A percentile compares a stretch with the other conserved stretches of the same genome.
These are phyloP conservation scores for Dysmachus trigonus DNA, from an alignment of 2,888 invertebrate species.

Conservation along the genomic window DNA sequence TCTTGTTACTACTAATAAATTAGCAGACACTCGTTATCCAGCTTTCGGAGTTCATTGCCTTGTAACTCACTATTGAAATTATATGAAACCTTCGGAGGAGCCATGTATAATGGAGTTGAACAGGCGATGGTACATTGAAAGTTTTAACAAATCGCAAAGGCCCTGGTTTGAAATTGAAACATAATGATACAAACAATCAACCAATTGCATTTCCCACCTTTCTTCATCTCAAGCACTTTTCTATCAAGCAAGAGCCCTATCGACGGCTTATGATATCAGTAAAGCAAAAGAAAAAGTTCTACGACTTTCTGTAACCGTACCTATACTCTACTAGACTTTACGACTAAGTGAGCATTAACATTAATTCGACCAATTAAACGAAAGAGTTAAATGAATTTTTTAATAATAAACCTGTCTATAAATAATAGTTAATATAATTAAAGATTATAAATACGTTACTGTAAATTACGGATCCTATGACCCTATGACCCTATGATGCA, in stretches of 20 bases:
- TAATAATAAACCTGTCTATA: constrained; percentile 40
- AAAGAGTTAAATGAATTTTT: constrained; percentile 35
- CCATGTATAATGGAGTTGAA: background rate
- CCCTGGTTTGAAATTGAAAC: background rate
- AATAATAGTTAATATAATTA: constrained; percentile 36
- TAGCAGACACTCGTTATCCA: background rate
- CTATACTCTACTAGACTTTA: constrained; percentile 36
- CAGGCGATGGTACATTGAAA: background rate
- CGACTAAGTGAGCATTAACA: constrained; percentile 19
- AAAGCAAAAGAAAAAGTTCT: constrained; percentile 24
- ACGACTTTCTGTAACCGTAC: constrained; percentile 39
- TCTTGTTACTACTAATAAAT: background rate
- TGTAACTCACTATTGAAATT: background rate
- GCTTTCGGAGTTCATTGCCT: background rate
- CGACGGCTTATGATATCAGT: constrained; percentile 15
- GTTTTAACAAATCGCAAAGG: background rate
- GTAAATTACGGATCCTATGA: constrained; percentile 19
- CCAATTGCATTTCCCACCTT: constrained; percentile 42
- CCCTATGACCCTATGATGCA: background rate
- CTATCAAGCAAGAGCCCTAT: constrained; percentile 20
- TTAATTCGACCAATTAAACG: constrained; percentile 39
- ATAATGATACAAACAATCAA: constrained; percentile 28
- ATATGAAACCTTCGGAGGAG: background rate
- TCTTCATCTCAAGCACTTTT: constrained; percentile 42
- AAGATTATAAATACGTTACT: constrained; percentile 35